Conservation (phyloP, 2,797 vertebrate species). For the Galagoides demidoff region DNA sequence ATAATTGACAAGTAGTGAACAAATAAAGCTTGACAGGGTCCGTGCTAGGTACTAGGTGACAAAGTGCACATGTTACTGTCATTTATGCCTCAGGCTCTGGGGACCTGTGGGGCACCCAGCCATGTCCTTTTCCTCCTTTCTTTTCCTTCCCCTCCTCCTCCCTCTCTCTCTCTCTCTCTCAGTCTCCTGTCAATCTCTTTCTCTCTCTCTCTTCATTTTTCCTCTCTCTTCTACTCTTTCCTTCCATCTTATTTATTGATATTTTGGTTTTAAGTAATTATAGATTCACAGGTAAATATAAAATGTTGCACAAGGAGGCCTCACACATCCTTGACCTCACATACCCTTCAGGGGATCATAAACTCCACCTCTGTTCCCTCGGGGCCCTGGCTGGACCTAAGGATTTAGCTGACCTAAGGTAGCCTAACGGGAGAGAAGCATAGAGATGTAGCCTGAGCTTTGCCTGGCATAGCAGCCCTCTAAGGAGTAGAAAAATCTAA, state of each 20-base stretch:
- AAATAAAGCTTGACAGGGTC: neutral
- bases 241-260: neutral
- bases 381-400: too few species aligned
- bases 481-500: neutral
- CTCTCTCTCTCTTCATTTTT: too few species aligned
- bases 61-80: accelerated
- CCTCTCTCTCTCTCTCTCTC: too few species aligned
- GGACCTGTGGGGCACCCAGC: accelerated
- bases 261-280: neutral
- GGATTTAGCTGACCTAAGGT: too few species aligned
- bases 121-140: accelerated
- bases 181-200: neutral
- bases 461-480: too few species aligned
- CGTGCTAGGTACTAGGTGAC: accelerated
- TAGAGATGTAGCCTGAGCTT: neutral
- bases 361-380: neutral
- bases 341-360: neutral
- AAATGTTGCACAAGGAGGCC: neutral
- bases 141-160: accelerated
- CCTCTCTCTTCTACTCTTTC: too few species aligned
- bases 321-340: accelerated
- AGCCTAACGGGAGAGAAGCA: neutral
- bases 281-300: neutral
- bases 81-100: accelerated
- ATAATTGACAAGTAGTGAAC: neutral